These are phyloP conservation scores for Cuculus canorus DNA, from an alignment of 2,797 vertebrate genomes.

Conservation along the genomic window DNA sequence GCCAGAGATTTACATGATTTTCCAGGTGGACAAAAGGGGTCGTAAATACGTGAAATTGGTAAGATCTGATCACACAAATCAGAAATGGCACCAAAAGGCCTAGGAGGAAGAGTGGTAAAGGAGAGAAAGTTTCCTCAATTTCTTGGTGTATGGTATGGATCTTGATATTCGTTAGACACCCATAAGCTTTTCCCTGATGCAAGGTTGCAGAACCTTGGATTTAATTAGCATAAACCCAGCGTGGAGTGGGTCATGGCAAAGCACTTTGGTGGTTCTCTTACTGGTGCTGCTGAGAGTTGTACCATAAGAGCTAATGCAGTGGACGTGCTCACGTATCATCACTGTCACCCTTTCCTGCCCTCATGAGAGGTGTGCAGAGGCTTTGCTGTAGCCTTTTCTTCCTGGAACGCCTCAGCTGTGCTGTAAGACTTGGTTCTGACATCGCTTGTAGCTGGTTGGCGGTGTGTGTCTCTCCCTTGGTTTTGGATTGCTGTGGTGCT, in stretches of 20 bases:
- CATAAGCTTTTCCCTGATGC: background rate
- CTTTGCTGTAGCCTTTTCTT: background rate
- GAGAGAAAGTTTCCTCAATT: background rate
- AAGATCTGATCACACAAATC: background rate
- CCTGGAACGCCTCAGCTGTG: background rate
- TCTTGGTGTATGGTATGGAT: background rate
- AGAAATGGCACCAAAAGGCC: background rate
- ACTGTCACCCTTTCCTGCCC: background rate
- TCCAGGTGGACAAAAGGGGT: background rate
- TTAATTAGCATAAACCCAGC: background rate
- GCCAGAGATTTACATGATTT: background rate
- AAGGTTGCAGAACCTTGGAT: background rate
- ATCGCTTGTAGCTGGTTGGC: background rate
- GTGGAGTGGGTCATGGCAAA: background rate
- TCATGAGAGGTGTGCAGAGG: background rate
- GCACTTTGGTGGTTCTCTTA: too few species aligned
- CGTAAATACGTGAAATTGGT: background rate
- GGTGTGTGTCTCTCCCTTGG: fast-evolving
- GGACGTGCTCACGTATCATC: background rate
- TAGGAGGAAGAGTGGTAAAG: background rate
- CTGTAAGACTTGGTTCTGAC: background rate
- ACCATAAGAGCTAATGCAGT: background rate
- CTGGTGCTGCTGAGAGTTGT: background rate
- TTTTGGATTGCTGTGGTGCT: background rate
- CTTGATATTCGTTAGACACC: background rate